phyloP scores from a whole-genome alignment of 1,140 invertebrate species.

The Drosophila mayri region DNA sequence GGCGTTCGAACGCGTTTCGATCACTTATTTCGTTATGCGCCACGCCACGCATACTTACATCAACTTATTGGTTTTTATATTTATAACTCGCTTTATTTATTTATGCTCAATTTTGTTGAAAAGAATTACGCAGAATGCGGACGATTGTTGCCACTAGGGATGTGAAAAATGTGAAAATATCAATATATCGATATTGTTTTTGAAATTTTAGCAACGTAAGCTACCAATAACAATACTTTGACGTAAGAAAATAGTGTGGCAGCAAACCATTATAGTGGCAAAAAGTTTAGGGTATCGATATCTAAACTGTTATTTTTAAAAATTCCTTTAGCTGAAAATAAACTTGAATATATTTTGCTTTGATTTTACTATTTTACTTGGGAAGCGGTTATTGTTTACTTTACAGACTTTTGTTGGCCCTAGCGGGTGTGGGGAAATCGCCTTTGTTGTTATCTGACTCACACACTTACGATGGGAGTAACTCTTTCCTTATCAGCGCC shows the following conservation, averaged over 20 bases:
- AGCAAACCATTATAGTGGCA: too few relatives aligned
- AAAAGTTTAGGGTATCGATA: too few relatives aligned
- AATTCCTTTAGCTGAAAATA: neutral
- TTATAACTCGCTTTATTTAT: slow-evolving; percentile 51
- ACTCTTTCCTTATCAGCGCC: slow-evolving; percentile 63
- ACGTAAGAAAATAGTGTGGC: too few relatives aligned
- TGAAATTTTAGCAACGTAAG: slow-evolving; percentile 19
- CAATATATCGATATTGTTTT: too few relatives aligned
- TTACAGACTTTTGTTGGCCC: slow-evolving; percentile 15
- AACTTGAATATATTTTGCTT: neutral
- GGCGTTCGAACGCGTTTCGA: neutral
- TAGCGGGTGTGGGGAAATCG: slow-evolving; percentile 19
- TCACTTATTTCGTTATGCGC: slow-evolving; percentile 29
- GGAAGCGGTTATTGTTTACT: neutral
- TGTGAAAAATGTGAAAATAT: too few relatives aligned
- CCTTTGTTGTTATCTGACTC: slow-evolving; percentile 45
- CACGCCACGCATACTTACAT: slow-evolving; percentile 62
- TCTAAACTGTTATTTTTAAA: neutral
- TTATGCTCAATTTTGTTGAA: slow-evolving; percentile 39
- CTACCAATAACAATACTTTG: too few relatives aligned
- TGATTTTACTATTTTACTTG: neutral
- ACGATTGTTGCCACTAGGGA: too few relatives aligned
- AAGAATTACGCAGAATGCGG: slow-evolving; percentile 66
- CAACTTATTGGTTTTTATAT: slow-evolving; percentile 41
- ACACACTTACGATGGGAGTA: slow-evolving; percentile 51